Evolutionary conservation across 2,888 invertebrate species (phyloP), one percentile per base, ranked within the genome.

Genomic region (Pterostichus niger): DNA sequence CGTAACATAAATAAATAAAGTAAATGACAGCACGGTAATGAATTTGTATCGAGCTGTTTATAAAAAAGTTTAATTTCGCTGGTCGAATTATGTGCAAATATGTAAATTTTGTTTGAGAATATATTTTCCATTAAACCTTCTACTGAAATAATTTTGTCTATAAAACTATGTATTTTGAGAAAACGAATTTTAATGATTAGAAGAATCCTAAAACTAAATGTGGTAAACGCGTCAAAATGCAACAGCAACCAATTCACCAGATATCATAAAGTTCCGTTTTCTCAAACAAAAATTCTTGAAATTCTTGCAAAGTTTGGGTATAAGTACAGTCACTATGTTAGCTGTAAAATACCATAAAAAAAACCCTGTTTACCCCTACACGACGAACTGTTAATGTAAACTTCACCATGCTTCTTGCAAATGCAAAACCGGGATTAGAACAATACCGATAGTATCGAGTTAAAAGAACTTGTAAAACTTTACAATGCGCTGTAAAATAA

Each of bases 401-500:
- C 24, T 24, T 6, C 24, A 6, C 0, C 17, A 9, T 59, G 2
- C 11, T 10, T 59, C 40, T 15, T 71, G 71, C 49, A 40, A 46
- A 71, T 52, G 52, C 44, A 17, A 46, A 73, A 31, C 71, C 44
- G 35, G 17, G 40, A 17, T 44, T 73, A 73, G 73, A 73, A 49
- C 35, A 52, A 49, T 77, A n/a, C 56, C 54, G 77, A 77, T 77
- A 54, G 54, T 35, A 77, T 56, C 35, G 33, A 77, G 76, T 76
- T 76, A 76, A 76, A 76, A 13, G 40, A 77, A 56, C 77, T 77
- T 77, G 54, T 54, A 56, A 78, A 78, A 61, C 35, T 78, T 78
- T 78, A 78, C 78, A 78, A 78, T 78, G 17, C 61, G 59, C 59
- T 78, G 78, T 78, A 78, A 78, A 78, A 61, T 78, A 78, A 78